Conservation (phyloP, 2,113 vertebrate genomes). For the Spizaetus ornatus region DNA sequence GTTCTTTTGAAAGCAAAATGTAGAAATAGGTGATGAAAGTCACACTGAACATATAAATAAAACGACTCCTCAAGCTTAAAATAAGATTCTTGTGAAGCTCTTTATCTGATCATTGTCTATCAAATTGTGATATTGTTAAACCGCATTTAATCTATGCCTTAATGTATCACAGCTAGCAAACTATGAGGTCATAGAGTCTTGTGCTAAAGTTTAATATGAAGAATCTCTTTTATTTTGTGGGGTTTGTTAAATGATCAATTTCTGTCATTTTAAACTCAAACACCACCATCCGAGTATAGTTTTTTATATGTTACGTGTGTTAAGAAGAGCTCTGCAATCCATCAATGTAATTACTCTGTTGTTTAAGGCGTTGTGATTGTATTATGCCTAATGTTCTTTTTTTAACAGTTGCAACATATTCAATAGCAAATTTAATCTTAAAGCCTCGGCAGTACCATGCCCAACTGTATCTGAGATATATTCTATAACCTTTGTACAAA, state of each 20-base stretch:
- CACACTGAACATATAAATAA: background rate
- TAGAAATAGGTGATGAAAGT: background rate
- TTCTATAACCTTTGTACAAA: background rate
- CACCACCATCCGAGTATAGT: background rate
- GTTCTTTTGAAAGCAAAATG: background rate
- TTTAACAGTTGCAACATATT: background rate
- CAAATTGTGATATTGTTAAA: background rate
- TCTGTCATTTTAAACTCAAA: background rate
- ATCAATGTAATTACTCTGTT: background rate
- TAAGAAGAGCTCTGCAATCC: background rate
- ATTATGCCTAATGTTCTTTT: background rate
- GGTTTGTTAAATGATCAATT: background rate
- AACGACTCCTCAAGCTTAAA: background rate
- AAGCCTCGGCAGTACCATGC: background rate
- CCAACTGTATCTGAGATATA: background rate
- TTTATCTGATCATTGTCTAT: background rate
- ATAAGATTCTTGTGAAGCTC: background rate
- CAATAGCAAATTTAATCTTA: background rate
- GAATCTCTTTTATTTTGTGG: background rate
- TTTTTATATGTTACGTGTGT: background rate
- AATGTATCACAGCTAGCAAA: background rate
- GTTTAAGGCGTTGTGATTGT: background rate
- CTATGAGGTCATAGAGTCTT: background rate
- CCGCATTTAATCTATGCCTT: background rate
- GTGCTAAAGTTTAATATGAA: background rate